phyloP scores from a whole-genome alignment of 1,140 invertebrate species.

The Zaprionus vittiger region DNA sequence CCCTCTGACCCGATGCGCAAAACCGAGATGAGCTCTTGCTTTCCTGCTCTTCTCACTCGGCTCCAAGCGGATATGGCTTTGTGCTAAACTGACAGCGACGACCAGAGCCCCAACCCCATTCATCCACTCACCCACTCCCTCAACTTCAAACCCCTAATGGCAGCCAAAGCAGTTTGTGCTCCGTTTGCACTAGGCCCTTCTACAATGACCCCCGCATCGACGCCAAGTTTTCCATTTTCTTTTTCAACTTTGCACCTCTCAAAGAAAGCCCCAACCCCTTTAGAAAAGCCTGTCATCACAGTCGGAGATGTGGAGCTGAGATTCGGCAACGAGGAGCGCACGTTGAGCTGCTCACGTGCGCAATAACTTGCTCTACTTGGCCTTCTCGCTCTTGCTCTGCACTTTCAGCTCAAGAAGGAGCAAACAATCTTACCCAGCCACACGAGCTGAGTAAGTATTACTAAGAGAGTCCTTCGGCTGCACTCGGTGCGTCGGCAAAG shows the following conservation, averaged over 20 bases:
- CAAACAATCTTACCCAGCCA: constrained; percentile 28
- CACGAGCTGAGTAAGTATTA: constrained; percentile 1
- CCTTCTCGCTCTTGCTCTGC: constrained; percentile 26
- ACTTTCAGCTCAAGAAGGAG: constrained; percentile 37
- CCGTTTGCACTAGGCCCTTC: constrained; percentile 25
- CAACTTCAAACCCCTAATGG: constrained; percentile 17
- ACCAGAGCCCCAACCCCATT: constrained; percentile 40
- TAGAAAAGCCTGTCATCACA: constrained; percentile 35
- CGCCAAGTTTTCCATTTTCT: constrained; percentile 47
- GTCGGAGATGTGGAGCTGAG: not conserved
- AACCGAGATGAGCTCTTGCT: constrained; percentile 74
- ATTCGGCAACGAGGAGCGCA: not conserved
- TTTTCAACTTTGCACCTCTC: constrained; percentile 56
- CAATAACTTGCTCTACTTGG: not conserved
- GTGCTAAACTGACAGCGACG: constrained; percentile 70
- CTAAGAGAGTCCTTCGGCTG: constrained; percentile 16
- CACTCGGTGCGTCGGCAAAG: constrained; percentile 18
- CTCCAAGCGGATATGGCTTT: constrained; percentile 73
- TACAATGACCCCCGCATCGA: constrained; percentile 33
- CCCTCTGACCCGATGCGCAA: constrained; percentile 73
- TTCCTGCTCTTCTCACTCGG: constrained; percentile 16
- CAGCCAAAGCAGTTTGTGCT: constrained; percentile 29
- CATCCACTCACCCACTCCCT: not conserved
- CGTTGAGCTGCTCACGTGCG: not conserved
- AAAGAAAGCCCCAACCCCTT: constrained; percentile 12